These are phyloP conservation scores for Eulemur mongoz DNA, from an alignment of 2,797 vertebrate species.

Conservation along the genomic window DNA sequence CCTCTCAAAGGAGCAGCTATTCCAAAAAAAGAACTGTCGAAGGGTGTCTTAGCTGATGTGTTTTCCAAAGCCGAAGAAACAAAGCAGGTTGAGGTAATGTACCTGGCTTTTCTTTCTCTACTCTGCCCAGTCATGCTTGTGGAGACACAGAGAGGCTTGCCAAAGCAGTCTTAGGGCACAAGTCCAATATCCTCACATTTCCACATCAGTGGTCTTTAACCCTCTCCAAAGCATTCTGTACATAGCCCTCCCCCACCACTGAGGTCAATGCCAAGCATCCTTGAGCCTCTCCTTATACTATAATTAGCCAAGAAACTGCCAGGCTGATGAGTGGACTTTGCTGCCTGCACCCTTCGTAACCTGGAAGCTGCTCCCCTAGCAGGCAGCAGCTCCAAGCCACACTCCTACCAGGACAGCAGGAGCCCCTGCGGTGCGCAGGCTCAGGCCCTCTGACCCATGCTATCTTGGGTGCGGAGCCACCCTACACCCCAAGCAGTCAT, in stretches of 20 bases:
- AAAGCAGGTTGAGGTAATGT: not conserved
- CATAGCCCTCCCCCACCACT: not conserved
- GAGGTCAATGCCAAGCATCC: not conserved
- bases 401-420: not conserved
- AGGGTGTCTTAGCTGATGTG: not conserved
- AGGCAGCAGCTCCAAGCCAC: rapidly evolving
- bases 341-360: not conserved
- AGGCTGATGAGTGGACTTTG: not conserved
- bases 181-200: not conserved
- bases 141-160: not conserved
- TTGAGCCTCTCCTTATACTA: not conserved
- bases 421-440: rapidly evolving
- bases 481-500: rapidly evolving
- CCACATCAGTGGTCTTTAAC: not conserved
- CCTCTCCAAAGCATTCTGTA: not conserved
- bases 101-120: not conserved
- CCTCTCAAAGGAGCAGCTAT: not conserved
- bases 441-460: not conserved
- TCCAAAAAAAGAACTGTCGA: not conserved
- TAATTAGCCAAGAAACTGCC: not conserved
- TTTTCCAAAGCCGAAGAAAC: not conserved
- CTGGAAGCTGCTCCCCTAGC: not conserved
- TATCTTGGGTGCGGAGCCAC: rapidly evolving
- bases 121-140: not conserved
- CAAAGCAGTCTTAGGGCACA: not conserved